Percentiles rank a stretch among this genome's conserved stretches.
Conservation (phyloP, 1,140 invertebrate species). For the Drosophila santomea region DNA sequence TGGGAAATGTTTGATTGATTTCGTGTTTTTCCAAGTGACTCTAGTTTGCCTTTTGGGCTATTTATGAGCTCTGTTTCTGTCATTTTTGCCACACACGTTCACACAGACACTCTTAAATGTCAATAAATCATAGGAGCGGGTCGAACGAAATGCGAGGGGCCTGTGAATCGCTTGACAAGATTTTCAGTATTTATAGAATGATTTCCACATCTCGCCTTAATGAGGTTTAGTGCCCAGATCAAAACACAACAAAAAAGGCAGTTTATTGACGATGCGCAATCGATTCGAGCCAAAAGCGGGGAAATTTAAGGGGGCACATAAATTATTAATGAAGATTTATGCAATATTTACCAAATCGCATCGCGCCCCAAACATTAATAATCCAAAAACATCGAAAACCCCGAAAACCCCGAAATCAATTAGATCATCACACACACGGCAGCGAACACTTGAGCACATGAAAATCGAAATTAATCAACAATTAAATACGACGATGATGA, state of each 20-base stretch:
- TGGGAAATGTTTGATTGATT: constrained; percentile 11
- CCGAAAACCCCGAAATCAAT: constrained; percentile 31
- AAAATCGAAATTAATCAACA: constrained; percentile 67
- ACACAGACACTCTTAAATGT: constrained; percentile 67
- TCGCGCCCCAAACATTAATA: constrained; percentile 33
- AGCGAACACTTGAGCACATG: constrained; percentile 53
- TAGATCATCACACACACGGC: constrained; percentile 40
- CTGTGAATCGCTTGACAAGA: constrained; percentile 36
- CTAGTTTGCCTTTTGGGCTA: constrained; percentile 34
- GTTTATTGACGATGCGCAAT: constrained; percentile 48
- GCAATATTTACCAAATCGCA: constrained; percentile 48
- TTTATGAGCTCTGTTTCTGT: constrained; percentile 51
- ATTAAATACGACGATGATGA: constrained; percentile 61
- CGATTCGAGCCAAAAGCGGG: constrained; percentile 15
- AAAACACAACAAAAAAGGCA: constrained; percentile 58
- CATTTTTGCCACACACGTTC: constrained; percentile 39
- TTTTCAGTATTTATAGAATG: constrained; percentile 56
- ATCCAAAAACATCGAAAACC: constrained; percentile 20
- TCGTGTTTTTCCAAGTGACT: constrained; percentile 5
- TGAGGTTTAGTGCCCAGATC: constrained; percentile 64
- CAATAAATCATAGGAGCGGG: constrained; percentile 72
- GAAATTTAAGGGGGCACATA: constrained; percentile 12
- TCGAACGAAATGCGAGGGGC: neutral
- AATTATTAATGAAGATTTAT: constrained; percentile 54
- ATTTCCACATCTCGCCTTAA: constrained; percentile 55